Evolutionary conservation across 2,888 invertebrate species (phyloP).

Genomic region (Pandemis corylana): DNA sequence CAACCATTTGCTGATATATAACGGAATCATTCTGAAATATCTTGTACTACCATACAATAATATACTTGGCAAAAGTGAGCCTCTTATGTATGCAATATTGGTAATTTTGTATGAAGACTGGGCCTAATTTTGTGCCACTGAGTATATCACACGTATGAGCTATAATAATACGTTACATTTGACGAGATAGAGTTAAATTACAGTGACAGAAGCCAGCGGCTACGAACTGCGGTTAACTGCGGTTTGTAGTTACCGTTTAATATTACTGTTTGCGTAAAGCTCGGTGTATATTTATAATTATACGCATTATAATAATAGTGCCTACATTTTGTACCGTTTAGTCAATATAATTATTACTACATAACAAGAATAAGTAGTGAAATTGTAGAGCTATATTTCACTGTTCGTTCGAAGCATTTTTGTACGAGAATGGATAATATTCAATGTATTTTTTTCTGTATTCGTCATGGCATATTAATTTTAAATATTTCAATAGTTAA

Average conservation of each 20-base stretch:
- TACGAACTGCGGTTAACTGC: slow-evolving; percentile 17
- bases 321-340: neutral
- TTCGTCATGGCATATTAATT: too few species aligned
- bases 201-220: slow-evolving; percentile 29
- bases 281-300: neutral
- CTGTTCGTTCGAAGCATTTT: neutral
- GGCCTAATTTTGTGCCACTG: too few species aligned
- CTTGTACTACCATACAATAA: too few species aligned
- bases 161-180: neutral
- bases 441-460: too few species aligned
- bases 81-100: too few species aligned
- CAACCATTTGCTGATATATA: too few species aligned
- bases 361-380: neutral
- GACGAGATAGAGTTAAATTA: slow-evolving; percentile 25
- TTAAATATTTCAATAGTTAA: slow-evolving; percentile 3
- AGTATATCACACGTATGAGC: neutral
- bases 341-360: neutral
- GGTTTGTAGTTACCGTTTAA: slow-evolving; percentile 18
- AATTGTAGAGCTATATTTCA: neutral
- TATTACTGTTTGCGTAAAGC: slow-evolving; percentile 20
- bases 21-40: too few species aligned
- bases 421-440: neutral
- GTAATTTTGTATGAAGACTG: too few species aligned
- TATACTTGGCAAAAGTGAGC: too few species aligned
- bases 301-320: neutral